Evolutionary conservation across 2,888 invertebrate species (phyloP).

Genomic region (Dryococelus australis): DNA sequence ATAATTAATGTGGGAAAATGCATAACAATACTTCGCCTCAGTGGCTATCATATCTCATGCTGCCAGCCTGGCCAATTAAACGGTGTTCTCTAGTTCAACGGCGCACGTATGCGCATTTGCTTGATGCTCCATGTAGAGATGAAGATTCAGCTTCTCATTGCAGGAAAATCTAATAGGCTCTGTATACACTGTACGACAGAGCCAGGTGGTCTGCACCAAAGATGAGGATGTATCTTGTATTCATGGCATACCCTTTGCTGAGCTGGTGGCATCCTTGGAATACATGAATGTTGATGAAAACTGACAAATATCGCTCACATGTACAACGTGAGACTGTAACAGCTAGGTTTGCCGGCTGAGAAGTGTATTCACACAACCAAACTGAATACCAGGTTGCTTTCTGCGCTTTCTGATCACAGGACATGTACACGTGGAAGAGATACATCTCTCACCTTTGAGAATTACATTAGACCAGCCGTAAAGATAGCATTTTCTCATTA

Average conservation of each 20-base stretch:
- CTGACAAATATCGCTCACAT: not conserved
- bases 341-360: not conserved
- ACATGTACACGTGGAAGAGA: slow-evolving; percentile 22
- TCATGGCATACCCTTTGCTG: slow-evolving; percentile 12
- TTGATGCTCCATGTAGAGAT: not conserved
- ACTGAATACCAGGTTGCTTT: slow-evolving; percentile 18
- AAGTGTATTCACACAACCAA: slow-evolving; percentile 23
- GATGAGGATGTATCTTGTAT: not conserved
- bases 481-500: slow-evolving; percentile 8
- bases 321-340: not conserved
- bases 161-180: not conserved
- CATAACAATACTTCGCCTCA: too few relatives aligned
- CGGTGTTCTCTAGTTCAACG: not conserved
- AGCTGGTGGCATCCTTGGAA: slow-evolving; percentile 19
- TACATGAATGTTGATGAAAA: not conserved
- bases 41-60: slow-evolving; percentile 17
- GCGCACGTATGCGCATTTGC: not conserved
- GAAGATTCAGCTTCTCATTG: not conserved
- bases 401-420: slow-evolving; percentile 23
- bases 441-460: slow-evolving; percentile 21
- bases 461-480: not conserved
- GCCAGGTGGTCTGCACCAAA: not conserved
- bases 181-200: not conserved
- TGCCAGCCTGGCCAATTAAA: slow-evolving; percentile 7
- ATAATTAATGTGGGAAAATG: too few relatives aligned